Base-by-base conservation (phyloP, 2,797 vertebrate species). In the Dipus sagitta region DNA sequence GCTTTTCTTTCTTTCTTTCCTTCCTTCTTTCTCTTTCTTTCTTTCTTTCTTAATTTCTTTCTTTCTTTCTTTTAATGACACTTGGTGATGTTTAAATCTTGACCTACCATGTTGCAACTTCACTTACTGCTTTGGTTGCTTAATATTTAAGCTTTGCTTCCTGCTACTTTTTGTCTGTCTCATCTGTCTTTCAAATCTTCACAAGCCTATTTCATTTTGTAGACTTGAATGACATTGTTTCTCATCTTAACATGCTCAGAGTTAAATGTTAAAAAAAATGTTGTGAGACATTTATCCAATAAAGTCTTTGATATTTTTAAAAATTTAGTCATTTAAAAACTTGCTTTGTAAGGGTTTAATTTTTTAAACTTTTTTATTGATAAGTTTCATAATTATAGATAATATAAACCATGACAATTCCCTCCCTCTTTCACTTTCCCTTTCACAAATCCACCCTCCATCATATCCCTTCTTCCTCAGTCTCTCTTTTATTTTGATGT, bases 61-160 rank as follows among this genome's bases (percentile, higher is more conserved):
- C 3, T 58, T 58, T 58, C 13, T 58, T 58, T 58, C 13, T 58
- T 58, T 58, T 97, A 97, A 98, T 96, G 95, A 97, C 97, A 97
- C 96, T 97, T 97, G 98, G 98, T 98, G 97, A 97, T 98, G 98
- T 98, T 98, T 98, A 98, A 97, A 97, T 96, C 95, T 96, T 97
- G 97, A 97, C 93, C 97, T 97, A 97, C 96, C 97, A 96, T 98
- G 97, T 98, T 98, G 98, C 96, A 97, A 32, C 97, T 98, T 98
- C 97, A 97, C 98, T 97, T 88, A 98, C 97, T 98, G 98, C 98
- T 98, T 98, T 97, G 98, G 98, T 98, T 98, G 98, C 98, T 98
- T 98, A 98, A 98, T 98, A 98, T 98, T 98, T 98, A 98, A 98
- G 98, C 98, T 98, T 98, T 98, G 98, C 98, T 98, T 97, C 97